These are phyloP conservation scores for Mellivora capensis DNA, from an alignment of 2,113 vertebrate species.

Conservation along the genomic window DNA sequence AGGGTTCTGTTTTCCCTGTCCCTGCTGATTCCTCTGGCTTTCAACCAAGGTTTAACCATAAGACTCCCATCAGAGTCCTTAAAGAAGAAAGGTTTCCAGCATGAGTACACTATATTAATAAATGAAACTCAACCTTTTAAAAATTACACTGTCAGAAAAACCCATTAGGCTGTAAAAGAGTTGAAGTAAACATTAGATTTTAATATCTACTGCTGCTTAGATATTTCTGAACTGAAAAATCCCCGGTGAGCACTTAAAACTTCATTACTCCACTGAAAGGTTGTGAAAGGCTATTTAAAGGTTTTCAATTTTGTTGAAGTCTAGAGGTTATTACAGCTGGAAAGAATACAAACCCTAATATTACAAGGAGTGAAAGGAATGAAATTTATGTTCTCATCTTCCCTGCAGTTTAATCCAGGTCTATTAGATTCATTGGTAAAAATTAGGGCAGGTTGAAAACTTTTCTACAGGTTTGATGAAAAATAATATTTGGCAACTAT, in stretches of 20 bases:
- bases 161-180: slow-evolving; percentile 84
- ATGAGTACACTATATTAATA: slow-evolving; percentile 83
- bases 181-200: slow-evolving; percentile 88
- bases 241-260: slow-evolving; percentile 88
- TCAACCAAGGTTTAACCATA: slow-evolving; percentile 77
- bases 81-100: slow-evolving; percentile 82
- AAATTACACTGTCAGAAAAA: slow-evolving; percentile 87
- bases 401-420: slow-evolving; percentile 84
- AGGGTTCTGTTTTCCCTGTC: slow-evolving; percentile 74
- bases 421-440: slow-evolving; percentile 83
- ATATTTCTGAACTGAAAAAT: slow-evolving; percentile 86
- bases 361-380: slow-evolving; percentile 86
- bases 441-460: slow-evolving; percentile 81
- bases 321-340: slow-evolving; percentile 87
- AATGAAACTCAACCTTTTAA: slow-evolving; percentile 86
- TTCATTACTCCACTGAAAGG: slow-evolving; percentile 86
- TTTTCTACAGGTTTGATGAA: slow-evolving; percentile 80
- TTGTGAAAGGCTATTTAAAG: slow-evolving; percentile 90
- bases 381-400: slow-evolving; percentile 87
- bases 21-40: slow-evolving; percentile 79
- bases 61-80: slow-evolving; percentile 83
- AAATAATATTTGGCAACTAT: slow-evolving; percentile 79
- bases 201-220: slow-evolving; percentile 87
- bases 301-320: slow-evolving; percentile 89
- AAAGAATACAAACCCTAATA: slow-evolving; percentile 87